Base-by-base conservation (phyloP, 2,888 invertebrate species). In the Bellardia bayeri region DNA sequence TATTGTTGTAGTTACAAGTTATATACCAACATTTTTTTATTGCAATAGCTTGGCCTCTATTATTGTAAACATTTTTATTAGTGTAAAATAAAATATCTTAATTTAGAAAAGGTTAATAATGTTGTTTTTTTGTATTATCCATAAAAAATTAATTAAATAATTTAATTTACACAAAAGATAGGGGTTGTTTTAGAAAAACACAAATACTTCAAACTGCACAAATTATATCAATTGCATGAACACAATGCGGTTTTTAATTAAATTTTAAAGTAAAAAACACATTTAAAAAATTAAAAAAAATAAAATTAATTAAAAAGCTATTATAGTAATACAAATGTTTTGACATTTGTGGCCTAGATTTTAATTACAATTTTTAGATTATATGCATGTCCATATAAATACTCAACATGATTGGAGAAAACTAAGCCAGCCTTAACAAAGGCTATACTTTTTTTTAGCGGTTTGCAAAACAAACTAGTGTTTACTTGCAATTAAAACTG, bases 231-330 rank as follows among this genome's bases (percentile, higher is more conserved):
- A 49, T 9, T 45, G 2, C 33, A 63, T 13, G 16, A 45, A 68
- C n/a, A 56, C 42, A 13, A 13, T 23, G 56, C 1, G 78, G 56
- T 33, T 68, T 56, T 78, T 68, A 78, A 78, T 78, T 78, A 33
- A 78, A 56, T 68, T 56, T 66, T 76, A 23, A 11, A 1, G 0
- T 11, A 16, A 33, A 11, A 45, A 5, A 30, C 14, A 33, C 0
- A 40, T 58, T 72, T 58, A 30, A 61, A 75, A 33, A n/a, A 4
- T 13, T 5, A 14, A 0, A 30, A 16, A 2, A 61, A 49, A 37
- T 16, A 49, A 45, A 45, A 45, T 45, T 45, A 37, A 75, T 63
- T 64, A 0, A 23, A 63, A 51, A 2, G 45, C 11, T 11, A 33
- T 54, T 37, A 45, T 11, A 54, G 58, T n/a, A 23, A 69, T 2